Conservation (phyloP, 1,140 invertebrate species). For the Penaeus indicus region DNA sequence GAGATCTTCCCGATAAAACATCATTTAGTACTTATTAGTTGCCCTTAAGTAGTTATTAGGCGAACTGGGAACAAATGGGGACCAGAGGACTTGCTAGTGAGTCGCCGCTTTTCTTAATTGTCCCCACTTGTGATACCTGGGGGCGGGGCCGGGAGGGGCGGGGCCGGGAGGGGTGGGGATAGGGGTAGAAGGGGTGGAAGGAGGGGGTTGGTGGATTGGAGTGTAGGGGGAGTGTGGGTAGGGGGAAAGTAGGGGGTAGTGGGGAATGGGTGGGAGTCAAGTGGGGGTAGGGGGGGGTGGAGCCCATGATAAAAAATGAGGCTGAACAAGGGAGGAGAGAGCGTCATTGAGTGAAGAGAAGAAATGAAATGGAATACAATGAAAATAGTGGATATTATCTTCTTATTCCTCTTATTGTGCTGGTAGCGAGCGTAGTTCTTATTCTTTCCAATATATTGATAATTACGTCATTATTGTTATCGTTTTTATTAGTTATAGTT, state of each 20-base stretch:
- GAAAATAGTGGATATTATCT: no score
- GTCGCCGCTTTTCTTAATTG: conserved; percentile 18
- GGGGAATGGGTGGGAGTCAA: background rate
- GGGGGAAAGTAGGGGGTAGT: background rate
- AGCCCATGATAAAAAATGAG: background rate
- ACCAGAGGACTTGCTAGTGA: conserved; percentile 12
- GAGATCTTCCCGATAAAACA: conserved; percentile 44
- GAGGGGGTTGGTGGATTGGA: background rate
- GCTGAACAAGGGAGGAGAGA: background rate
- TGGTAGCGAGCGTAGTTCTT: no score
- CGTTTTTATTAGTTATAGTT: no score
- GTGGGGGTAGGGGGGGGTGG: background rate
- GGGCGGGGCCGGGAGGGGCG: background rate
- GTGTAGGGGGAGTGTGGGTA: background rate
- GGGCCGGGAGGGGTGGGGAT: background rate
- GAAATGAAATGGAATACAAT: background rate
- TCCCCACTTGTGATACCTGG: background rate
- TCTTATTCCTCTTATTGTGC: no score
- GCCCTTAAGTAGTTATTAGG: conserved; percentile 54
- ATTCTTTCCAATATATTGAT: no score
- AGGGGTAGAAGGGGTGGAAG: background rate
- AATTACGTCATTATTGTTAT: no score
- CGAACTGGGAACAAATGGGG: conserved; percentile 46
- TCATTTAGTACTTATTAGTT: conserved; percentile 58
- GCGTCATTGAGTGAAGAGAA: background rate